Base-by-base conservation (phyloP, 1,140 invertebrate genomes). In the Forficula auricularia region DNA sequence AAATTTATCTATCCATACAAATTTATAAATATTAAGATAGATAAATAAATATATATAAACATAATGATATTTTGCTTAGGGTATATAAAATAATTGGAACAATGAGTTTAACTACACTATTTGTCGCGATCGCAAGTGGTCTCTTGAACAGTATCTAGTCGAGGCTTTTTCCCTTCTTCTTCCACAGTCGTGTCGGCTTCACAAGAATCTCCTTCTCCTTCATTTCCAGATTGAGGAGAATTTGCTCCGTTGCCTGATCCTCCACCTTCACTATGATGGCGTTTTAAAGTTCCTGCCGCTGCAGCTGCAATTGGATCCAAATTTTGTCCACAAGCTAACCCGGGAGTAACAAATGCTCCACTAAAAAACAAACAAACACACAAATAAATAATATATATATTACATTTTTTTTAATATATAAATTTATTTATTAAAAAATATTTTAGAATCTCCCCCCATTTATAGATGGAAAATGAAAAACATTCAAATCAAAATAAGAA, bases 291-390 rank as follows among this genome's bases (percentile, higher is more conserved):
- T 16, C 40, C 31, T 12, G 19, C 19, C 14, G 19, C 19, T 12
- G 19, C 19, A 20, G 19, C 19, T n/a, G 30, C 40, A 30, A 42
- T 16, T 9, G 18, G 40, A 16, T 42, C 40, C 30, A 42, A 34
- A 14, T 12, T 34, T 13, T 22, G 19, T n/a, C 16, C 22, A 39
- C 38, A 20, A 39, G 19, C 13, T 31, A n/a, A 33, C 15, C 33
- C 19, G 12, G 43, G 43, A 38, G 43, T 38, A 16, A 44, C 43
- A 38, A 44, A 44, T 16, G 43, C 35, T n/a, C 43, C 43, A 38
- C 43, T 44, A 35, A 20, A 44, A 38, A 38, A n/a, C 18, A 44
- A 31, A 19, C 4, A 14, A 27, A 34, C n/a, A n/a, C n/a, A n/a
- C n/a, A n/a, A n/a, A n/a, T n/a, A n/a, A n/a, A n/a, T n/a, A n/a